Conservation (phyloP, 2,797 vertebrate species). For the Poecilia wingei region DNA sequence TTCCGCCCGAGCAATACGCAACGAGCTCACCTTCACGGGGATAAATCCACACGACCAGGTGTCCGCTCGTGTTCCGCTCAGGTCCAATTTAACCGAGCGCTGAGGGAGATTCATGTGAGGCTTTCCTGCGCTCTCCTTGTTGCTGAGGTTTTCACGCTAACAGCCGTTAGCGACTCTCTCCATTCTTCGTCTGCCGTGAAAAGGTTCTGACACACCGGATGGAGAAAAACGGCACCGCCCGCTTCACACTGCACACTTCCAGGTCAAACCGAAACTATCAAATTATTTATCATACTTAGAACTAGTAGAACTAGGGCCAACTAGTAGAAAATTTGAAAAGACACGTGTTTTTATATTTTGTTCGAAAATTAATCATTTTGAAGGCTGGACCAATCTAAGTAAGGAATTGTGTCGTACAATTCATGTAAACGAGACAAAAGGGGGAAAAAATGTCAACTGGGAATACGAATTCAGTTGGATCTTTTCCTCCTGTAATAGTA, state of each 20-base stretch:
- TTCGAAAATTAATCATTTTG: no score
- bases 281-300: not conserved
- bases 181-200: constrained; percentile 64
- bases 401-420: no score
- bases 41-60: constrained; percentile 20
- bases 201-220: constrained; percentile 68
- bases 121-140: constrained; percentile 37
- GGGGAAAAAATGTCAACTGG: not conserved
- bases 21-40: constrained; percentile 58
- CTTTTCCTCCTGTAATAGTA: not conserved
- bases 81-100: not conserved
- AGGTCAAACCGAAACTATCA: constrained; percentile 43
- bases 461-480: not conserved
- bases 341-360: not conserved
- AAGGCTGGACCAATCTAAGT: no score
- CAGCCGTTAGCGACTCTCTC: constrained; percentile 39
- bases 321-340: not conserved
- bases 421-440: not conserved
- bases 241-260: constrained; percentile 65
- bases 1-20: constrained; percentile 38
- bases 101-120: not conserved
- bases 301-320: no score
- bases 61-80: not conserved
- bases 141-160: constrained; percentile 49
- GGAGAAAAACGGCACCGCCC: constrained; percentile 76